Evolutionary conservation across 2,113 vertebrate genomes (phyloP).

Genomic region (Pipra filicauda): DNA sequence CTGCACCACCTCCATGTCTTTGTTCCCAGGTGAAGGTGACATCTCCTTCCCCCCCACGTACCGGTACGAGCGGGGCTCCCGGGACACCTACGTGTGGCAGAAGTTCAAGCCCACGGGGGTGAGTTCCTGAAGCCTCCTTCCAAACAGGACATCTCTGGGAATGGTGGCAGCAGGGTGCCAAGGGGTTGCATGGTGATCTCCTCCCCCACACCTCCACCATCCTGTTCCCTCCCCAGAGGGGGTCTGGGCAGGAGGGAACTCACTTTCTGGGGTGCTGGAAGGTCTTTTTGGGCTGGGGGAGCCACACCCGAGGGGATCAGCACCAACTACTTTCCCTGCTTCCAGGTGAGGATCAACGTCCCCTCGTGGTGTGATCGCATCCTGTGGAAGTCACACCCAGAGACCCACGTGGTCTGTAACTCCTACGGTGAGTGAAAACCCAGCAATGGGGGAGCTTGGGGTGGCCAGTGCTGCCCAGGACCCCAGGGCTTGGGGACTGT

Average conservation of each 20-base stretch:
- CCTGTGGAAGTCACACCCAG: conserved; percentile 88
- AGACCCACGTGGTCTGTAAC: conserved; percentile 80
- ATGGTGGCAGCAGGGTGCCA: fast-evolving
- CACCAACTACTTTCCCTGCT: fast-evolving
- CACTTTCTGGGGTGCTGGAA: background rate
- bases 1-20: fast-evolving
- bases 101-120: conserved; percentile 89
- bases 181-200: background rate
- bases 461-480: background rate
- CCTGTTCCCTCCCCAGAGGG: fast-evolving
- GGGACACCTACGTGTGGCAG: conserved; percentile 86
- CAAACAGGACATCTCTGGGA: fast-evolving
- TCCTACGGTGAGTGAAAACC: conserved; percentile 79
- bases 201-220: background rate
- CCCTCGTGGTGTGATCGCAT: conserved; percentile 89
- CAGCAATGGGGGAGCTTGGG: fast-evolving
- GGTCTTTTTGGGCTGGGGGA: background rate
- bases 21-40: conserved; percentile 81
- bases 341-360: conserved; percentile 82
- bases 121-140: conserved; percentile 7
- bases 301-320: fast-evolving
- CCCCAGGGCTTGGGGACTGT: fast-evolving
- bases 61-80: conserved; percentile 85
- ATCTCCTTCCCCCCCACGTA: conserved; percentile 89
- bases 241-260: background rate